Evolutionary conservation across 2,888 invertebrate genomes (phyloP).

Genomic region (Trachelus tabidus): DNA sequence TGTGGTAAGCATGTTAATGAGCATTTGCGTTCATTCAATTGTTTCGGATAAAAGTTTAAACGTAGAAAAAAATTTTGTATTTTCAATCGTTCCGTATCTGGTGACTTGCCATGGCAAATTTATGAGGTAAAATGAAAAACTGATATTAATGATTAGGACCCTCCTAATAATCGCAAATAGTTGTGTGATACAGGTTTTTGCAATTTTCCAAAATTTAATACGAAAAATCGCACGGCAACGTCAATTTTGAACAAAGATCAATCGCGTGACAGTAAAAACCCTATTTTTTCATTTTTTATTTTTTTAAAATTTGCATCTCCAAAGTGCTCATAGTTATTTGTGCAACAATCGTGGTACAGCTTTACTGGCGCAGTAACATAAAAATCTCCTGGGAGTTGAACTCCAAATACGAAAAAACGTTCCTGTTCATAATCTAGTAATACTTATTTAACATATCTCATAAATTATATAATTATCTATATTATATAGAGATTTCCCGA

Average conservation of each 20-base stretch:
- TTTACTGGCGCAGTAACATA: conserved; percentile 38
- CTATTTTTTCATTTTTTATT: no score
- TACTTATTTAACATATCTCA: conserved; percentile 38
- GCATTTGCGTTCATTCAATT: not conserved
- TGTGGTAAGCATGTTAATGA: not conserved
- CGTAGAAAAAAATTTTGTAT: not conserved
- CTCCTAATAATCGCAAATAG: not conserved
- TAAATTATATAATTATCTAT: conserved; percentile 35
- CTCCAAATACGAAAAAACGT: conserved; percentile 23
- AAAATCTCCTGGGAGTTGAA: conserved; percentile 32
- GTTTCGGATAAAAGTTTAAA: not conserved
- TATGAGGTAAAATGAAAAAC: no score
- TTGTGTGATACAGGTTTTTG: not conserved
- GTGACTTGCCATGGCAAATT: not conserved
- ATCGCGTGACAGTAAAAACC: no score
- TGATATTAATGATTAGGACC: no score
- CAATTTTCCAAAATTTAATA: not conserved
- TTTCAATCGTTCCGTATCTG: not conserved
- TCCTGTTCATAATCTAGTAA: conserved; percentile 30
- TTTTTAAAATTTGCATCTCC: no score
- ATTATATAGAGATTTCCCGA: conserved; percentile 9
- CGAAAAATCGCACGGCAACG: not conserved
- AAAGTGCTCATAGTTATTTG: conserved; percentile 11
- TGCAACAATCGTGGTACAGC: conserved; percentile 22
- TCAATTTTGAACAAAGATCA: not conserved